A percentile compares a stretch with the other conserved stretches of the same genome.
Conservation (phyloP, 1,140 invertebrate species). For the Scaptomyza montana region DNA sequence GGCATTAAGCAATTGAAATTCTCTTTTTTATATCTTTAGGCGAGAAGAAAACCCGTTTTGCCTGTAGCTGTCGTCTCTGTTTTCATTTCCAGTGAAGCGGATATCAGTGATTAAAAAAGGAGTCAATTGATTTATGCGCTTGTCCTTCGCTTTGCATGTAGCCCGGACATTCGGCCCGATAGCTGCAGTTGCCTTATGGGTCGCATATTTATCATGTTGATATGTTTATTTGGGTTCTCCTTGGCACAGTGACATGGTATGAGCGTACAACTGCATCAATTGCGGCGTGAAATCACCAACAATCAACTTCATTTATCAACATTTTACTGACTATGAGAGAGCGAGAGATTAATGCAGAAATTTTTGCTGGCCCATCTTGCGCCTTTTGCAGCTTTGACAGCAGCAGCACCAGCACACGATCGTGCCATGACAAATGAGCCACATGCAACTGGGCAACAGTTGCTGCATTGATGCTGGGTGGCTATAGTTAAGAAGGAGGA, state of each 20-base stretch:
- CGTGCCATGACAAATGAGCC: conserved; percentile 71
- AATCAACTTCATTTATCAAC: conserved; percentile 78
- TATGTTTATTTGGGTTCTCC: conserved; percentile 69
- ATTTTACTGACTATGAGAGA: conserved; percentile 39
- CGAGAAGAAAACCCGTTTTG: conserved; percentile 49
- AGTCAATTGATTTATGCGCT: conserved; percentile 68
- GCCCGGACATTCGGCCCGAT: conserved; percentile 47
- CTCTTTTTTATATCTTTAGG: background rate
- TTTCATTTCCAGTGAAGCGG: conserved; percentile 71
- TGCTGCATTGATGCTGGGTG: conserved; percentile 38
- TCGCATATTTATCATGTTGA: conserved; percentile 74
- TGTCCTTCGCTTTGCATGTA: conserved; percentile 70
- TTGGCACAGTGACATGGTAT: conserved; percentile 63
- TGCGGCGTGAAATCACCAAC: conserved; percentile 60
- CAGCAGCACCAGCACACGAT: conserved; percentile 54
- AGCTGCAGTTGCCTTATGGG: conserved; percentile 58
- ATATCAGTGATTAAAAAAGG: conserved; percentile 73
- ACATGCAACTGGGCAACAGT: conserved; percentile 55
- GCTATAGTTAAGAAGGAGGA: conserved; percentile 23
- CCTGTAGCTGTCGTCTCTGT: conserved; percentile 22
- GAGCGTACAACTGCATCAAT: conserved; percentile 41
- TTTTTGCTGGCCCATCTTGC: conserved; percentile 26
- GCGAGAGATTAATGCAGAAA: conserved; percentile 41
- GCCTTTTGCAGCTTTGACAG: conserved; percentile 40
- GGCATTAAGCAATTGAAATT: background rate